These are phyloP conservation scores for Rhynchophorus ferrugineus DNA, from an alignment of 1,140 invertebrate species.

Conservation along the genomic window DNA sequence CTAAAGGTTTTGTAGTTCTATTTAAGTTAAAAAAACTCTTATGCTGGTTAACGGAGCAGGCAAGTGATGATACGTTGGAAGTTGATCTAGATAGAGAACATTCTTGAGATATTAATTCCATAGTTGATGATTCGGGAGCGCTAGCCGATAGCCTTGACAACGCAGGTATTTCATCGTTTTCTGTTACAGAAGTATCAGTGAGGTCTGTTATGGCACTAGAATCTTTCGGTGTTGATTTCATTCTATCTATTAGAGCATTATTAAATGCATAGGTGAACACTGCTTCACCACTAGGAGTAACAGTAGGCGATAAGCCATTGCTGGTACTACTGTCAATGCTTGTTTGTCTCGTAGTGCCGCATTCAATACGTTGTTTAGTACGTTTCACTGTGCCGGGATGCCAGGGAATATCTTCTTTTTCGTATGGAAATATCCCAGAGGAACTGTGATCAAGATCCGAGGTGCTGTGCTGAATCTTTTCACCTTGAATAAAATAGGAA, in stretches of 20 bases:
- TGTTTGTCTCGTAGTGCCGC: conserved; percentile 38
- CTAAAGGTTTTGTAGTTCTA: conserved; percentile 26
- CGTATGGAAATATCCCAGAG: conserved; percentile 42
- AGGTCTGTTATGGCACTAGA: conserved; percentile 37
- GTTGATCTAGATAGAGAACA: conserved; percentile 44
- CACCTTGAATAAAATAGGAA: conserved; percentile 13
- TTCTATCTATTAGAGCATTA: conserved; percentile 10
- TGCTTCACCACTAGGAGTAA: conserved; percentile 22
- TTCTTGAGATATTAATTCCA: conserved; percentile 34
- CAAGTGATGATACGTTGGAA: conserved; percentile 34
- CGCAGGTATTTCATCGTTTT: conserved; percentile 4
- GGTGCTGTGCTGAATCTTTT: conserved; percentile 28
- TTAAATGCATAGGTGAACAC: conserved; percentile 24
- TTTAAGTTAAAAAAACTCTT: conserved; percentile 51
- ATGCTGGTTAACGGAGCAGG: conserved; percentile 44
- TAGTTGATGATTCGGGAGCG: conserved; percentile 53
- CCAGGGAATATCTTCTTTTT: conserved; percentile 57
- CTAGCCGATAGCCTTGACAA: conserved; percentile 53
- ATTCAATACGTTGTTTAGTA: conserved; percentile 64
- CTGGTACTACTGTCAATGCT: conserved; percentile 28
- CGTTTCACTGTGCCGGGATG: conserved; percentile 58
- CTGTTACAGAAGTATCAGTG: conserved; percentile 13
- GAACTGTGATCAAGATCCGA: conserved; percentile 36
- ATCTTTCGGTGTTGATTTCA: conserved; percentile 6
- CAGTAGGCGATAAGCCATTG: conserved; percentile 30